Evolutionary conservation across 1,140 invertebrate genomes (phyloP), one percentile per base, ranked within the genome.

Genomic region (Parasteatoda tepidariorum): DNA sequence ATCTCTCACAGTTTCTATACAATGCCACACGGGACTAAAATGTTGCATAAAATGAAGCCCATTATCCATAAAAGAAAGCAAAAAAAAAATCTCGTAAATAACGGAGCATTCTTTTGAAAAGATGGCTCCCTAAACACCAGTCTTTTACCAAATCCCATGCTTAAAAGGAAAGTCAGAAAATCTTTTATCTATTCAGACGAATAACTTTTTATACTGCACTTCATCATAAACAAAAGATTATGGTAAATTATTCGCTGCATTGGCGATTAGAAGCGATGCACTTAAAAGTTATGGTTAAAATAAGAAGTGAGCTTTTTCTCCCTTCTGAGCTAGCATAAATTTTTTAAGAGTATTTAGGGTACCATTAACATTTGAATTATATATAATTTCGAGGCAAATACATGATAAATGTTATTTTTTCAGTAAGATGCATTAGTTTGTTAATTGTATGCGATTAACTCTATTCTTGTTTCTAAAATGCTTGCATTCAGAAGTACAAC

Each of bases 1-100:
- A 59, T 59, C 57, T 59, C 24, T 59, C n/a, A 13, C 9, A n/a
- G 18, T 22, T 3, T 48, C 9, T 48, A 4, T 18, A 48, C 38
- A 26, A 4, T 59, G 57, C 57, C 57, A 59, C 57, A 2, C 9
- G 57, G 24, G 57, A 59, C 3, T 26, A 26, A 59, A 64, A 64
- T 64, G 61, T 30, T 18, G 30, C 61, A 31, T 33, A 64, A 64
- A 64, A 64, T 33, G 15, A 31, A 15, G 26, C 11, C 61, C 61
- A 64, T 64, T 64, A 64, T 64, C 61, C 26, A 30, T n/a, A 13
- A 7, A n/a, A 30, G 26, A 15, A 64, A 15, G 3, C 13, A 28
- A 64, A n/a, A n/a, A n/a, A n/a, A n/a, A 64, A 64, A 64, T 6
- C 61, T 26, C n/a, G 57, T 59, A 59, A 59, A 59, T 59, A 59